phyloP scores from a whole-genome alignment of 2,888 invertebrate species.

The Stenodera caucasica region DNA sequence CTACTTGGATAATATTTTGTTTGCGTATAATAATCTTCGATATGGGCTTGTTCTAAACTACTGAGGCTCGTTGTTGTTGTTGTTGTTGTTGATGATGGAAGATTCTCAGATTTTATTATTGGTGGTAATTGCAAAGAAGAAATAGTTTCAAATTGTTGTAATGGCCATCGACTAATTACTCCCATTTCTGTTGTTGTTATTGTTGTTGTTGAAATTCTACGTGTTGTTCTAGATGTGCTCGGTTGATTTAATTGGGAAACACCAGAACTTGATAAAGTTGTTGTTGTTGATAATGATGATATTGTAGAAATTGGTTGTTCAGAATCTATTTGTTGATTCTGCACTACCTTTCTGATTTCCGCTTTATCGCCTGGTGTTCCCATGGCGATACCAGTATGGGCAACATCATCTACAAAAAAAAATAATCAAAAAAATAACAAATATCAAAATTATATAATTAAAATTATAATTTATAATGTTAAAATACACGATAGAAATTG shows the following conservation, averaged over 20 bases:
- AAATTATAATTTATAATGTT: slow-evolving; percentile 6
- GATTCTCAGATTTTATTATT: slow-evolving; percentile 36
- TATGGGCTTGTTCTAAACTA: slow-evolving; percentile 46
- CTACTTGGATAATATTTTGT: slow-evolving; percentile 45
- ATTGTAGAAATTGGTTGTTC: neutral
- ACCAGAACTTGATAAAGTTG: slow-evolving; percentile 21
- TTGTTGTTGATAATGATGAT: neutral
- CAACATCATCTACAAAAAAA: slow-evolving; percentile 55
- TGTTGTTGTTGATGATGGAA: slow-evolving; percentile 21
- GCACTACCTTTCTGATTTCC: slow-evolving; percentile 51
- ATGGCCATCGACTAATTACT: slow-evolving; percentile 33
- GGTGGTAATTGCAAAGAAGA: slow-evolving; percentile 23
- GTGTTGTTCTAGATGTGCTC: slow-evolving; percentile 16
- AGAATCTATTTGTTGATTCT: slow-evolving; percentile 26
- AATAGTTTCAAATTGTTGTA: slow-evolving; percentile 31
- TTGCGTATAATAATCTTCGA: slow-evolving; percentile 50
- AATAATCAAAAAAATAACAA: slow-evolving; percentile 7
- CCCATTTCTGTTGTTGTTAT: slow-evolving; percentile 35
- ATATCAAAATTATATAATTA: slow-evolving; percentile 8
- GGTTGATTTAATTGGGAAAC: slow-evolving; percentile 20
- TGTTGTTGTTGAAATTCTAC: slow-evolving; percentile 3
- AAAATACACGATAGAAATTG: slow-evolving; percentile 5
- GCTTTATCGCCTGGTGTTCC: slow-evolving; percentile 57
- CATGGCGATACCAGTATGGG: slow-evolving; percentile 56
- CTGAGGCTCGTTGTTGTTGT: slow-evolving; percentile 8